Evolutionary conservation across 1,140 invertebrate genomes (phyloP), one percentile per base, ranked within the genome.

Genomic region (Drosophila eugracilis): DNA sequence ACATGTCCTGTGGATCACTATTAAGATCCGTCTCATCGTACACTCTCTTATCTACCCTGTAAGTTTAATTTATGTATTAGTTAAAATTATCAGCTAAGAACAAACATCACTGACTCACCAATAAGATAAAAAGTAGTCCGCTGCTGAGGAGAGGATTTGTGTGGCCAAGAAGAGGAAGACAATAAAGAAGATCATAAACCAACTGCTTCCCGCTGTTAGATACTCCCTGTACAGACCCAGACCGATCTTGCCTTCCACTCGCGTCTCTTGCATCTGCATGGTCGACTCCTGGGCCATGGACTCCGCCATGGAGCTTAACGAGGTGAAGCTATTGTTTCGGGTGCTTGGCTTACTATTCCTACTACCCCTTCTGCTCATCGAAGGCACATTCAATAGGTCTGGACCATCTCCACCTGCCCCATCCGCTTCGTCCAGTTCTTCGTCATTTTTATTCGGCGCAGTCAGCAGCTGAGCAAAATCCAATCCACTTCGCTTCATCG

Each of bases 401-500:
- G 54, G 54, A 0, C 70, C 71, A 6, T 79, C 89, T 5, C 83
- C 84, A 45, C 47, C 22, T 0, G 55, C 49, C 0, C 62, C 58
- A 1, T 59, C 78, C 1, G 36, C 6, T 2, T 72, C 74, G n/a
- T 78, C 69, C 3, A 44, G 1, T 0, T 9, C 28, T 5, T 86
- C 77, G 0, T 80, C 65, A 4, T 44, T 22, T 5, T 90, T 69
- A 17, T 86, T 86, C 1, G 78, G 66, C 21, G 70, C 26, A 4
- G 78, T 80, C 9, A 93, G 50, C 1, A 93, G 66, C 75, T 92
- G 74, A 0, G 93, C 93, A 65, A 97, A 97, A 49, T 95, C 93
- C 17, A 94, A 93, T 48, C 94, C 93, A 70, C 92, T 92, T 5
- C 92, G 90, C 34, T 96, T 92, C 26, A 97, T 91, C 60, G 95